Base-by-base conservation (phyloP, 2,888 invertebrate species). In the Drosophila diplacantha region DNA sequence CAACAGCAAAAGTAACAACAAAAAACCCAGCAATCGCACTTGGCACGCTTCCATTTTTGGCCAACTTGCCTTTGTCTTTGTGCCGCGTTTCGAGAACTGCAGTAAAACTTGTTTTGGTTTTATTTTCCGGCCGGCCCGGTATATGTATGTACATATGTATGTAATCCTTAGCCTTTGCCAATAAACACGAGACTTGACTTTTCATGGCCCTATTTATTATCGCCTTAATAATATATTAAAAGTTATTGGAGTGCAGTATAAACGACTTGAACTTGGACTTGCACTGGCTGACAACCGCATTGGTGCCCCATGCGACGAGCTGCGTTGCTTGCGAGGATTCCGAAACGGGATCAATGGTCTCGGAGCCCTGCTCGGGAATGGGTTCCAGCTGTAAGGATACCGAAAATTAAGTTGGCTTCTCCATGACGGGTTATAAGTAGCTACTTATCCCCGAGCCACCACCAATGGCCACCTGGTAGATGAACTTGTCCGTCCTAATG, bases 301-400 rank as follows among this genome's bases (percentile, higher is more conserved):
- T 96, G 0, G 99, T 99, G 14, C 98, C 98, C 98, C 98, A 98
- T 81, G 98, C 97, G 0, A 98, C 96, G 12, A 97, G 89, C 75
- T 96, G 95, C 0, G 96, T 95, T 20, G 78, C 81, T 75, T 77
- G 65, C n/a, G 85, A 86, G 11, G 85, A 72, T 55, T 87, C 87
- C 0, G 86, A 86, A 0, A 90, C 89, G 0, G 88, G 75, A 37
- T 87, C 85, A 7, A 83, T 84, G 22, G 85, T 81, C 67, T 86
- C 88, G 1, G 86, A 86, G 5, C 74, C 74, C 29, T 83, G 81
- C 79, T 91, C 91, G 0, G 89, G 87, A 61, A 91, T 90, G 8
- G 90, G 79, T 55, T 90, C 91, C 62, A 91, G 85, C 90, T 91
- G 62, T 1, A 46, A 29, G 5, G 11, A n/a, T 7, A 3, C 6